A percentile compares a stretch with the other conserved stretches of the same genome.
phyloP scores from a whole-genome alignment of 2,113 vertebrate genomes.

The Nibea coibor region DNA sequence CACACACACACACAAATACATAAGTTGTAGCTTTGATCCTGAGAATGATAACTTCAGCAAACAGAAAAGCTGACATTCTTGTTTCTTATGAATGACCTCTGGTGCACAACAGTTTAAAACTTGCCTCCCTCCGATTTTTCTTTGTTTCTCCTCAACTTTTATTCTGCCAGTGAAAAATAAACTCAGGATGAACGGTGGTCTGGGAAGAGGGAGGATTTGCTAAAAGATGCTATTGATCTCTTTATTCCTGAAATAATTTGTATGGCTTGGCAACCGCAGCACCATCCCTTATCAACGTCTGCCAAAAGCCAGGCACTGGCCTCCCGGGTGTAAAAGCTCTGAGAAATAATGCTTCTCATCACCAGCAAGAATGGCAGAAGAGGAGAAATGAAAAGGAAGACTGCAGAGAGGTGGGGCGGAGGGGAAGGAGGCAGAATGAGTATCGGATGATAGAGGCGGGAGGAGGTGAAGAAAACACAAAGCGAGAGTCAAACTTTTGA shows the following conservation, averaged over 20 bases:
- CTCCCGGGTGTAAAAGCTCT: constrained; percentile 66
- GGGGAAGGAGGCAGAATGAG: constrained; percentile 32
- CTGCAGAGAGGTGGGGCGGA: constrained; percentile 25
- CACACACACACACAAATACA: not conserved
- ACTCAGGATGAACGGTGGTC: constrained; percentile 53
- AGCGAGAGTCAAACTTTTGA: constrained; percentile 46
- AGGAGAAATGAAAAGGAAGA: constrained; percentile 52
- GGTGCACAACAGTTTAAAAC: constrained; percentile 36
- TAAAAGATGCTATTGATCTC: constrained; percentile 78
- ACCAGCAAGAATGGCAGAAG: constrained; percentile 53
- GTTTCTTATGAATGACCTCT: constrained; percentile 41
- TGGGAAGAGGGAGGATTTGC: constrained; percentile 63
- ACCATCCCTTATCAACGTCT: constrained; percentile 76
- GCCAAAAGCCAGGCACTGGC: constrained; percentile 72
- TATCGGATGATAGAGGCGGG: constrained; percentile 23
- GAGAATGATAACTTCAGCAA: constrained; percentile 45
- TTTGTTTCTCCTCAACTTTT: constrained; percentile 53
- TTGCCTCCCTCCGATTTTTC: constrained; percentile 42
- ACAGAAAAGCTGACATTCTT: constrained; percentile 39
- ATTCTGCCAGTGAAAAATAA: constrained; percentile 60
- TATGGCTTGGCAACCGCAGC: constrained; percentile 67
- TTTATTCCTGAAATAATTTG: constrained; percentile 79
- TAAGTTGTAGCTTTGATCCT: not conserved
- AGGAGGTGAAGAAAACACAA: constrained; percentile 19
- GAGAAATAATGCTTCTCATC: constrained; percentile 74